A percentile compares a stretch with the other conserved stretches of the same genome.
phyloP scores from a whole-genome alignment of 1,140 invertebrate genomes.

The Drosophila fuyamai region DNA sequence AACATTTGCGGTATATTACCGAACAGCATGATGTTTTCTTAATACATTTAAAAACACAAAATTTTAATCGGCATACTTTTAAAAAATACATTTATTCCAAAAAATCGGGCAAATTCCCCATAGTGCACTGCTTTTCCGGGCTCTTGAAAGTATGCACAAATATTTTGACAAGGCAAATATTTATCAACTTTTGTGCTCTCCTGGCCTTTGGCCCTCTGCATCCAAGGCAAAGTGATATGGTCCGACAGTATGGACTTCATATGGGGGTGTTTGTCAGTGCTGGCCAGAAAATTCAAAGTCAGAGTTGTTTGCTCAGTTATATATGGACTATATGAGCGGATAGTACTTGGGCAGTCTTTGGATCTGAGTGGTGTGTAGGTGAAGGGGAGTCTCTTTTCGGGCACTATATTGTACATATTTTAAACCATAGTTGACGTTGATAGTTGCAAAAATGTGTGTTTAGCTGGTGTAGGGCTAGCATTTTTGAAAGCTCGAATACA shows the following conservation, averaged over 20 bases:
- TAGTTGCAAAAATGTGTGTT: not conserved
- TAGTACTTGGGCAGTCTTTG: not conserved
- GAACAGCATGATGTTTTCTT: too few species aligned
- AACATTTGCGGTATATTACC: too few species aligned
- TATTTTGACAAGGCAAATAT: conserved; percentile 78
- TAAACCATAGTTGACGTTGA: not conserved
- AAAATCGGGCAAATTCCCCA: too few species aligned
- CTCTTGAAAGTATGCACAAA: conserved; percentile 63
- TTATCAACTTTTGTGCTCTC: conserved; percentile 70
- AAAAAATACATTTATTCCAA: too few species aligned
- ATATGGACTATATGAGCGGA: conserved; percentile 7
- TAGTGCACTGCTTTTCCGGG: conserved; percentile 3
- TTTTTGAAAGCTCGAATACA: conserved; percentile 10
- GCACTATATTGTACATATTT: not conserved
- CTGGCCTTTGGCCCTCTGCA: conserved; percentile 63
- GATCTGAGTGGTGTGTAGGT: conserved; percentile 12
- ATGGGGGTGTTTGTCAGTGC: conserved; percentile 19
- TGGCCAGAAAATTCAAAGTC: conserved; percentile 70
- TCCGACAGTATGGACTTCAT: conserved; percentile 1
- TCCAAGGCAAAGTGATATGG: conserved; percentile 36
- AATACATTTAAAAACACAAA: too few species aligned
- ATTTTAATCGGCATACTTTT: too few species aligned
- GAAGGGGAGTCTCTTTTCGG: not conserved
- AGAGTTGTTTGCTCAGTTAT: conserved; percentile 57
- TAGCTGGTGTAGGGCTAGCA: conserved; percentile 5